Percentiles rank a stretch among this genome's conserved stretches.
These are phyloP conservation scores for Drosophila sulfurigaster DNA, from an alignment of 1,140 invertebrate genomes.

Conservation along the genomic window DNA sequence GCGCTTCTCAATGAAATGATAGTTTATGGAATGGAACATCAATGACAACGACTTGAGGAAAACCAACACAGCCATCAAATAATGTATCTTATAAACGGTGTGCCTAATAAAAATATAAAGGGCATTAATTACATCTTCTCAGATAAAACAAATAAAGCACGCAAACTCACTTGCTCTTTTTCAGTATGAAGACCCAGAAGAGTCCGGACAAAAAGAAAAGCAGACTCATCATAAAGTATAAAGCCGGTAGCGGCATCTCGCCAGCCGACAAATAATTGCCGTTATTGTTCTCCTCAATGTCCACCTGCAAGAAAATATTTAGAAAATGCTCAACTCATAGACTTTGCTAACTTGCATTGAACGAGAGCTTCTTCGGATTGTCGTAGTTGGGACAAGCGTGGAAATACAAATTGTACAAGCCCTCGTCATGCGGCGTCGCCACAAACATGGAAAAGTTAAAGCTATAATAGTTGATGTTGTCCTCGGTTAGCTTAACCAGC, in stretches of 20 bases:
- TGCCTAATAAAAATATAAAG: conserved; percentile 86
- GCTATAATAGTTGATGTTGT: conserved; percentile 70
- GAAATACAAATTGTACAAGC: conserved; percentile 97
- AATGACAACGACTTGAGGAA: conserved; percentile 96
- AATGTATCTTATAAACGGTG: conserved; percentile 98
- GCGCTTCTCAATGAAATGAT: conserved; percentile 97
- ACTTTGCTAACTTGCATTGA: conserved; percentile 77
- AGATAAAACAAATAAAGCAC: too few species aligned
- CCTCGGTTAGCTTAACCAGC: conserved; percentile 45
- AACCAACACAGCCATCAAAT: conserved; percentile 97
- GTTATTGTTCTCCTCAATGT: conserved; percentile 93
- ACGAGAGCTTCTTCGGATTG: conserved; percentile 76
- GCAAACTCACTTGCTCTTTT: conserved; percentile 90
- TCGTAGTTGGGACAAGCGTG: conserved; percentile 94
- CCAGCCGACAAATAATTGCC: conserved; percentile 98
- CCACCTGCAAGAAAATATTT: conserved; percentile 87
- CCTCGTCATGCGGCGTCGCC: conserved; percentile 91
- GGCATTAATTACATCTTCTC: neutral
- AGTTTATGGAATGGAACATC: conserved; percentile 98
- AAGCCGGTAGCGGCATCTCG: conserved; percentile 96
- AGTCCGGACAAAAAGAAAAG: conserved; percentile 95
- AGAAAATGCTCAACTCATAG: neutral
- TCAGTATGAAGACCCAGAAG: conserved; percentile 96
- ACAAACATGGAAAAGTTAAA: conserved; percentile 92
- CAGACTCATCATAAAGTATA: conserved; percentile 96